Conservation (phyloP, 2,113 vertebrate genomes). For the Strix uralensis region DNA sequence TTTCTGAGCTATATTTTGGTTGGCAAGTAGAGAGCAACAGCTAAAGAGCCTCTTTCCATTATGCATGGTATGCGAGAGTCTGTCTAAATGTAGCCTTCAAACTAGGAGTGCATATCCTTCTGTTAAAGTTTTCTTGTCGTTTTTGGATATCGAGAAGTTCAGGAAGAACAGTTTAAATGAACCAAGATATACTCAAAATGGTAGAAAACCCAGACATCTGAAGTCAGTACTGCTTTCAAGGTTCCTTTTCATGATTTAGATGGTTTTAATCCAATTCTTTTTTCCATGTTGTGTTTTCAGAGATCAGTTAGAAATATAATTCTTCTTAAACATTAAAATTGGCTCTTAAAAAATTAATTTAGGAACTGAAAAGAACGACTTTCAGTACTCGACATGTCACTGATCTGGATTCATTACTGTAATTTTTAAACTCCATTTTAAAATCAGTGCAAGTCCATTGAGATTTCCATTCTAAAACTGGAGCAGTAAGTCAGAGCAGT, state of each 20-base stretch:
- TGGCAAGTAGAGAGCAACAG: not conserved
- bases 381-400: not conserved
- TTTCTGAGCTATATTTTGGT: not conserved
- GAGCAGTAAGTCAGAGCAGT: not conserved
- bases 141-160: not conserved
- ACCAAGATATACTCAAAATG: not conserved
- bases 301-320: not conserved
- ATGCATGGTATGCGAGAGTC: not conserved
- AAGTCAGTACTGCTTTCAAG: not conserved
- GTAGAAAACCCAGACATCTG: not conserved
- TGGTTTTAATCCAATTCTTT: not conserved
- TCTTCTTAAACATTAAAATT: not conserved
- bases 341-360: not conserved
- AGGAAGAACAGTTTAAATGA: not conserved
- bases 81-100: not conserved
- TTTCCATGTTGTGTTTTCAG: not conserved
- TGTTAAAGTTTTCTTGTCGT: not conserved
- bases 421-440: conserved; percentile 2
- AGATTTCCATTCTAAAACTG: conserved; percentile 27
- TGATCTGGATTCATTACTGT: not conserved
- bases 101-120: not conserved
- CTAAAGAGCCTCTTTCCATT: not conserved
- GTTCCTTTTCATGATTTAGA: not conserved
- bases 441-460: not conserved
- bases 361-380: not conserved